Evolutionary conservation across 2,797 vertebrate genomes (phyloP).

Genomic region (Sebastes dallii): DNA sequence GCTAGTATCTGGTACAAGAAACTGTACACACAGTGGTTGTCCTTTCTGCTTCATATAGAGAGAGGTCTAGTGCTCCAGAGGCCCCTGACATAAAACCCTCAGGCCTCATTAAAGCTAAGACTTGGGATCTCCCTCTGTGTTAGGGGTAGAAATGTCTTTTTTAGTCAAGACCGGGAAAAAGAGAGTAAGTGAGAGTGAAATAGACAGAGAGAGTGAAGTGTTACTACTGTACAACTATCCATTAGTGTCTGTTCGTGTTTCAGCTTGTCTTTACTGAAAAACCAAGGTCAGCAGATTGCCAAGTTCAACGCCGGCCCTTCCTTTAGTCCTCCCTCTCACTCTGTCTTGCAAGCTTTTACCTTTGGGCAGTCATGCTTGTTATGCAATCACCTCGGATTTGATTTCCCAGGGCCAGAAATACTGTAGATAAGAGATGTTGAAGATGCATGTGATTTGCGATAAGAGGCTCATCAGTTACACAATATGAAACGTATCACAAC

Average conservation of each 20-base stretch:
- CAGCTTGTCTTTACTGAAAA: constrained; percentile 11
- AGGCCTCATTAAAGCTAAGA: constrained; percentile 63
- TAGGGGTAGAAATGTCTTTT: constrained; percentile 16
- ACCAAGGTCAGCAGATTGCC: constrained; percentile 34
- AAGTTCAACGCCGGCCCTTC: neutral
- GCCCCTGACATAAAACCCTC: constrained; percentile 26
- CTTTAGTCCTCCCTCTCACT: constrained; percentile 5
- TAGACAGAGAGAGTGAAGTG: neutral
- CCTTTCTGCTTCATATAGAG: constrained; percentile 7
- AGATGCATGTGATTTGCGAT: neutral
- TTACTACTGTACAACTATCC: constrained; percentile 1
- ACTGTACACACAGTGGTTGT: neutral
- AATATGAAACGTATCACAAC: constrained; percentile 2
- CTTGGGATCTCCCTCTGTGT: constrained; percentile 9
- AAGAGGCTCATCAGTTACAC: constrained; percentile 26
- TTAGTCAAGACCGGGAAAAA: constrained; percentile 1
- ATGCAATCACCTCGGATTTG: constrained; percentile 9
- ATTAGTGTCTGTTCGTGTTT: constrained; percentile 34
- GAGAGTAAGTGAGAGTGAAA: neutral
- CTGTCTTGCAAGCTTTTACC: constrained; percentile 29
- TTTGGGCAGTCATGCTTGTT: neutral
- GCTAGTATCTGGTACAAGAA: neutral
- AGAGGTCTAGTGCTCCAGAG: constrained; percentile 9
- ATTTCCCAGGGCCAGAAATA: constrained; percentile 10
- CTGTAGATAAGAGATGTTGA: neutral